phyloP scores from a whole-genome alignment of 2,888 invertebrate species.

The Calameuta filiformis region DNA sequence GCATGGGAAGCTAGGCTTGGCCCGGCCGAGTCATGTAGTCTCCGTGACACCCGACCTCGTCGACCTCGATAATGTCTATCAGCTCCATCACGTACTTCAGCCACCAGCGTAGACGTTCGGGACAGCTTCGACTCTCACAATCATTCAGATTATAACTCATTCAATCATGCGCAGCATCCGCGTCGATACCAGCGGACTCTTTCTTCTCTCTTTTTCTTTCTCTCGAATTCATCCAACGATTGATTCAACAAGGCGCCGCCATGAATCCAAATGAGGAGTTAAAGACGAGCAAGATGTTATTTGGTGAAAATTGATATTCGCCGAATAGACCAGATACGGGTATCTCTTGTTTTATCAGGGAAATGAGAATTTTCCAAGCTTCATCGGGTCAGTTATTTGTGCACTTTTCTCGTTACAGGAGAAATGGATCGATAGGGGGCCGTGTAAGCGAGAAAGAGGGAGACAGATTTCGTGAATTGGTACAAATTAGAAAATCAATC shows the following conservation, averaged over 20 bases:
- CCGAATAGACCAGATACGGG: not conserved
- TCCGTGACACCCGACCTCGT: constrained; percentile 49
- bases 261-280: too few species aligned
- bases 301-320: not conserved
- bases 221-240: not conserved
- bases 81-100: constrained; percentile 40
- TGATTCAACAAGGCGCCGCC: not conserved
- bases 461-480: not conserved
- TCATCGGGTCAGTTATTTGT: not conserved
- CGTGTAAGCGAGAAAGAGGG: not conserved
- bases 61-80: constrained; percentile 48
- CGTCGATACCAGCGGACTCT: not conserved
- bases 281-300: not conserved
- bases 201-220: too few species aligned
- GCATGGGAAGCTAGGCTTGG: constrained; percentile 27
- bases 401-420: not conserved
- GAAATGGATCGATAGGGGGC: not conserved
- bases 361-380: not conserved
- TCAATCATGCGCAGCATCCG: not conserved
- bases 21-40: constrained; percentile 34
- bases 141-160: not conserved
- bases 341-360: not conserved
- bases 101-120: constrained; percentile 5
- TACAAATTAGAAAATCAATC: not conserved
- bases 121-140: not conserved